Evolutionary conservation across 92 coral and sea anemone genomes (phyloP).

Genomic region (Scolanthus callimorphus): DNA sequence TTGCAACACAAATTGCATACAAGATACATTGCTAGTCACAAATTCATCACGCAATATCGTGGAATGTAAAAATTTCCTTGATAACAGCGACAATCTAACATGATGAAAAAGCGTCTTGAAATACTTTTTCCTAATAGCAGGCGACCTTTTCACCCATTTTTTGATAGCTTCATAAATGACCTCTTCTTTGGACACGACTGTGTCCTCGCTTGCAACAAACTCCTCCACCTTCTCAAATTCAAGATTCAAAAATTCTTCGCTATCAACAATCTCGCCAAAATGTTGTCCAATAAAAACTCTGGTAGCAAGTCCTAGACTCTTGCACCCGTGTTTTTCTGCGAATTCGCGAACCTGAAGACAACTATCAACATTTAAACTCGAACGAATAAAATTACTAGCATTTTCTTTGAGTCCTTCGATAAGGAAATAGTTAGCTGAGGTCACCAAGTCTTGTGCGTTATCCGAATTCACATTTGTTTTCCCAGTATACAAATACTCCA

Average conservation of each 20-base stretch:
- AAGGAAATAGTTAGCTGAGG: slow-evolving; percentile 14
- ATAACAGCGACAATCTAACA: slow-evolving; percentile 5
- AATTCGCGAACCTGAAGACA: slow-evolving; percentile 19
- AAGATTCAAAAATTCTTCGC: slow-evolving; percentile 14
- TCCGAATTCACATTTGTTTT: slow-evolving; percentile 15
- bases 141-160: slow-evolving; percentile 18
- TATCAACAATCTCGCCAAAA: slow-evolving; percentile 18
- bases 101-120: slow-evolving; percentile 10
- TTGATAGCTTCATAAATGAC: slow-evolving; percentile 16
- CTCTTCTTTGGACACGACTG: slow-evolving; percentile 15
- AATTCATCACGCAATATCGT: slow-evolving; percentile 7
- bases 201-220: slow-evolving; percentile 11
- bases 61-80: slow-evolving; percentile 2
- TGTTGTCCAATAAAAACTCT: slow-evolving; percentile 1
- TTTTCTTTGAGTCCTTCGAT: slow-evolving; percentile 18
- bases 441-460: slow-evolving; percentile 16
- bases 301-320: slow-evolving; percentile 6
- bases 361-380: slow-evolving; percentile 4
- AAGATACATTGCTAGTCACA: slow-evolving; percentile 10
- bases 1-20: slow-evolving; percentile 23
- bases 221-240: slow-evolving; percentile 11
- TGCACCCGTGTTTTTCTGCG: slow-evolving; percentile 27
- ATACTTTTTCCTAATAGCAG: slow-evolving; percentile 13
- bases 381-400: slow-evolving; percentile 15
- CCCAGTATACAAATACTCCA: slow-evolving; percentile 30